Conservation (phyloP, 2,888 invertebrate species). For the Hermaeophaga mercurialis region DNA sequence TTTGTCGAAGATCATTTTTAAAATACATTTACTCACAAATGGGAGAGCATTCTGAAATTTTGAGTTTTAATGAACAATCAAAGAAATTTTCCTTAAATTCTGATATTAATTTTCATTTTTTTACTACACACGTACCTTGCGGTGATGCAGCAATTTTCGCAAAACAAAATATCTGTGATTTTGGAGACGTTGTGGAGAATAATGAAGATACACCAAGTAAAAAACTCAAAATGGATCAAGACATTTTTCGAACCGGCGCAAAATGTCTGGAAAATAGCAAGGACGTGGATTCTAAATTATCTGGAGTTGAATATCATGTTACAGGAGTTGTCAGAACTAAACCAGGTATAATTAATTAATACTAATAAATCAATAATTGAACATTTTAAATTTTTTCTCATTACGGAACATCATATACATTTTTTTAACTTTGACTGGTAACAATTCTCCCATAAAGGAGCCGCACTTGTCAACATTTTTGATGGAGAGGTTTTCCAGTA, state of each 20-base stretch:
- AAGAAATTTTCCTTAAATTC: constrained; percentile 52
- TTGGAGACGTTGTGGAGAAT: constrained; percentile 36
- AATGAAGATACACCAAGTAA: constrained; percentile 34
- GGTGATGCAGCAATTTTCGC: constrained; percentile 91
- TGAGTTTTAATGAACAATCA: constrained; percentile 36
- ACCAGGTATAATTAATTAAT: constrained; percentile 69
- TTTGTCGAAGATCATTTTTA: constrained; percentile 82
- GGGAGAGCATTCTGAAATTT: constrained; percentile 30
- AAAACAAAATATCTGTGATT: constrained; percentile 56
- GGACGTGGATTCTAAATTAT: constrained; percentile 64
- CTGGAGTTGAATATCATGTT: constrained; percentile 69
- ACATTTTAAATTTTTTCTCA: too few species aligned
- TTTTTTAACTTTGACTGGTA: too few species aligned
- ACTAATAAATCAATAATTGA: too few species aligned
- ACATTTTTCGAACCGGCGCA: constrained; percentile 84
- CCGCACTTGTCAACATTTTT: too few species aligned
- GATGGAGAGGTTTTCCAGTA: too few species aligned
- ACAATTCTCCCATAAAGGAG: too few species aligned
- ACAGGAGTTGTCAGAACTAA: constrained; percentile 80
- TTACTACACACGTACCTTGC: constrained; percentile 87
- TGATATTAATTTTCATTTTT: constrained; percentile 77
- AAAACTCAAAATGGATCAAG: constrained; percentile 46
- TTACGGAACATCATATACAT: too few species aligned
- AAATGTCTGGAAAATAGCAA: constrained; percentile 70
- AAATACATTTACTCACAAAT: constrained; percentile 73